Evolutionary conservation across 2,113 vertebrate genomes (phyloP).

Genomic region (Tupaia tana): DNA sequence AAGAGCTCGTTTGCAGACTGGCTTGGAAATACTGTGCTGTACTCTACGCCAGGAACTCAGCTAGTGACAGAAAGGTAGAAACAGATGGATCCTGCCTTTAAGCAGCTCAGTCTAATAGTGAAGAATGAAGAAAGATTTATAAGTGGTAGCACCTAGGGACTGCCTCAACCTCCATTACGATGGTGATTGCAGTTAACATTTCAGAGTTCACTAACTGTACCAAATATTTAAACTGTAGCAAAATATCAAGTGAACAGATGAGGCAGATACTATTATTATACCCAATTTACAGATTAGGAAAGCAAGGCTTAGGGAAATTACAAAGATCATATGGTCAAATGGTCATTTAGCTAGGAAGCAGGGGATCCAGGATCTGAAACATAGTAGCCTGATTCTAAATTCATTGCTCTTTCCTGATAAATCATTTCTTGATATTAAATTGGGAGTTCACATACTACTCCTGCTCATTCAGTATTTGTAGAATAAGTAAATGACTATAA

Average conservation of each 20-base stretch:
- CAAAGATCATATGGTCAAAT: not conserved
- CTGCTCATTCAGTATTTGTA: not conserved
- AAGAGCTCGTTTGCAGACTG: not conserved
- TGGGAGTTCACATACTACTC: not conserved
- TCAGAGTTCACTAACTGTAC: not conserved
- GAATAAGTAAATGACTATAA: not conserved
- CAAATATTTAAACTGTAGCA: not conserved
- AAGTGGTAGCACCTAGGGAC: not conserved
- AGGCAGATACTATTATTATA: not conserved
- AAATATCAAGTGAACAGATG: not conserved
- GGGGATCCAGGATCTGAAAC: not conserved
- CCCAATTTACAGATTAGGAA: not conserved
- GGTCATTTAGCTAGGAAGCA: not conserved
- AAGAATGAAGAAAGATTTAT: not conserved
- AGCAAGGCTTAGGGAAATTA: not conserved
- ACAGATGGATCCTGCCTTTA: not conserved
- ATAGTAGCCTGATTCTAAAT: not conserved
- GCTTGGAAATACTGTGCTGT: not conserved
- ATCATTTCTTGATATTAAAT: not conserved
- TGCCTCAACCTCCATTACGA: not conserved
- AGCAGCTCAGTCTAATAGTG: not conserved
- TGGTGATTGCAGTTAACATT: not conserved
- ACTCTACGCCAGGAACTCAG: not conserved
- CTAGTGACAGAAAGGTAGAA: conserved; percentile 20
- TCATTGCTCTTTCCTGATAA: not conserved